phyloP scores from a whole-genome alignment of 2,113 vertebrate genomes.

The Equus przewalskii region DNA sequence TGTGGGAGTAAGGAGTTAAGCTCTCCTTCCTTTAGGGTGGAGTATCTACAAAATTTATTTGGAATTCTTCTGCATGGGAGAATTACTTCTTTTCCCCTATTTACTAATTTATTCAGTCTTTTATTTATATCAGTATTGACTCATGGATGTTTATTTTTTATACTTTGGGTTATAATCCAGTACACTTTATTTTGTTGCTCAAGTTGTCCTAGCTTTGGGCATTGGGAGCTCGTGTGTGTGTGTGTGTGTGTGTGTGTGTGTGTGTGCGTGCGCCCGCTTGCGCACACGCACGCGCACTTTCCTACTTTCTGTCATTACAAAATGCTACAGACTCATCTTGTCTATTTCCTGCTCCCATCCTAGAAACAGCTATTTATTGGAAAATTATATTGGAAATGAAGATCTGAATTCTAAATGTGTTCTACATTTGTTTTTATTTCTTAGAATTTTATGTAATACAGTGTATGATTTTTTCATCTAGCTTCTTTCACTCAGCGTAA shows the following conservation, averaged over 20 bases:
- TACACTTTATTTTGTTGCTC: not conserved
- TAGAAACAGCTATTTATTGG: not conserved
- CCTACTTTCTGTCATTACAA: not conserved
- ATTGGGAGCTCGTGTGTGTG: not conserved
- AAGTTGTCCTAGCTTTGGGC: not conserved
- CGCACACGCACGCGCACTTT: not conserved
- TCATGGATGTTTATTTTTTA: constrained; percentile 11
- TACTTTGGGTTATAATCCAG: not conserved
- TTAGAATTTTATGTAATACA: not conserved
- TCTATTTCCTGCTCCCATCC: not conserved
- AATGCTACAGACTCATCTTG: not conserved
- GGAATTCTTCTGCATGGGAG: not conserved
- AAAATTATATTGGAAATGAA: not conserved
- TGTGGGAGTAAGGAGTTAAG: not conserved
- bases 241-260: not conserved
- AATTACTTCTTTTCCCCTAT: not conserved
- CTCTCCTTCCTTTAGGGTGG: not conserved
- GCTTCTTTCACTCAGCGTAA: not conserved
- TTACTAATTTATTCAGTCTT: not conserved
- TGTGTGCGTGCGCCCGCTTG: too few relatives aligned
- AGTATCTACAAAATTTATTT: not conserved
- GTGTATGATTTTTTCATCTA: not conserved
- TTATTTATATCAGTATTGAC: not conserved
- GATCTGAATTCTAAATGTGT: not conserved
- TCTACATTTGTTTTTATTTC: not conserved